These are phyloP conservation scores for Ataeniobius toweri DNA, from an alignment of 2,797 vertebrate species.

Conservation along the genomic window DNA sequence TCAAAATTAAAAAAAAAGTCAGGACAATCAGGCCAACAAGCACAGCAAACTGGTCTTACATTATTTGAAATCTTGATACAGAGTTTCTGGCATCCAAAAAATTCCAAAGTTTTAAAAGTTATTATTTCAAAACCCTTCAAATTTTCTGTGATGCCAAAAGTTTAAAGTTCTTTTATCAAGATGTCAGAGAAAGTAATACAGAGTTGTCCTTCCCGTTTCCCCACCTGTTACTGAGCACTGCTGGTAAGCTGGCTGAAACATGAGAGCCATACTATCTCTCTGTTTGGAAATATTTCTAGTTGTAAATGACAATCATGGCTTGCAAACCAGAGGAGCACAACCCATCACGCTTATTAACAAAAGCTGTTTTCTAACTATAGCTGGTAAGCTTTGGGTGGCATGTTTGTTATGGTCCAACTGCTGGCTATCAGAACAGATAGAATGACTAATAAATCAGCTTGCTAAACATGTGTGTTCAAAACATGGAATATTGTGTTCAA, in stretches of 20 bases:
- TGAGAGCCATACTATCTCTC: background rate
- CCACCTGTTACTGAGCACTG: background rate
- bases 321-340: background rate
- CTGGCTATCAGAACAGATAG: too few species aligned
- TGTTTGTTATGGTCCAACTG: too few species aligned
- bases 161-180: background rate
- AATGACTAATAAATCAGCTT: too few species aligned
- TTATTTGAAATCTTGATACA: too few species aligned
- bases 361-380: too few species aligned
- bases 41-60: too few species aligned
- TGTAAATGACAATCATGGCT: background rate
- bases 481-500: too few species aligned
- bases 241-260: background rate
- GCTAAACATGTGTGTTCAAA: too few species aligned
- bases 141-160: background rate
- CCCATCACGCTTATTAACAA: too few species aligned
- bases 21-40: too few species aligned
- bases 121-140: background rate
- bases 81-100: background rate
- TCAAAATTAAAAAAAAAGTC: constrained; percentile 43
- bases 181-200: background rate
- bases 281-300: background rate
- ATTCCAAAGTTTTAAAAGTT: background rate
- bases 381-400: too few species aligned
- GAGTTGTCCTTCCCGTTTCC: background rate